A percentile compares a stretch with the other conserved stretches of the same genome.
Conservation (phyloP, 2,888 invertebrate genomes). For the Hofmannophila pseudospretella region DNA sequence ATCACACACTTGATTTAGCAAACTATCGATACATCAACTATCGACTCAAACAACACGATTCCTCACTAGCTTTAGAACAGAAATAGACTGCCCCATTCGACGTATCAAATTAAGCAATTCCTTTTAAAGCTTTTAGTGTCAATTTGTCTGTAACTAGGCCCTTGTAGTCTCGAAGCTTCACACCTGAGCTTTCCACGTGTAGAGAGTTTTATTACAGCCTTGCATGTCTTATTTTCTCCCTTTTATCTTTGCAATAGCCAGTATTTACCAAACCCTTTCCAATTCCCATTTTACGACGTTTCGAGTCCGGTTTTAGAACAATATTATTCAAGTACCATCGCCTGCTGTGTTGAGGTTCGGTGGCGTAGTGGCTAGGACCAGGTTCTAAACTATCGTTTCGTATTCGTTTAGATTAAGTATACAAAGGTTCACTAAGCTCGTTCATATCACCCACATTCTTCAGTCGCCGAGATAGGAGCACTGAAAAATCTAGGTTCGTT, state of each 20-base stretch:
- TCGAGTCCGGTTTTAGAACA: slow-evolving; percentile 6
- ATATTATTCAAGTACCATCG: slow-evolving; percentile 3
- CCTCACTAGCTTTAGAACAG: no score
- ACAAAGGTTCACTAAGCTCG: no score
- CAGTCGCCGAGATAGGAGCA: neutral
- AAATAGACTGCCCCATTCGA: no score
- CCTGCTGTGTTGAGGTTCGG: slow-evolving; percentile 1
- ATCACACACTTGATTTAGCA: no score
- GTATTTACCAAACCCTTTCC: slow-evolving; percentile 14
- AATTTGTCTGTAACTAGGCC: neutral
- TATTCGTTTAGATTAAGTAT: no score
- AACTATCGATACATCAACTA: no score
- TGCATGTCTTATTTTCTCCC: slow-evolving; percentile 15
- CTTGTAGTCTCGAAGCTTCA: slow-evolving; percentile 8
- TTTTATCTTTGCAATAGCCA: slow-evolving; percentile 13
- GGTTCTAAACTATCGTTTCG: no score
- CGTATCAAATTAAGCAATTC: neutral
- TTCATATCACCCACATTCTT: no score
- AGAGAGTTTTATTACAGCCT: slow-evolving; percentile 16
- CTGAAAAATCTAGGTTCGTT: neutral
- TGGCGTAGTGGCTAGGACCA: no score
- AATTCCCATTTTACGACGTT: slow-evolving; percentile 14
- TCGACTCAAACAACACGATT: no score
- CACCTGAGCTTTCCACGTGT: slow-evolving; percentile 16
- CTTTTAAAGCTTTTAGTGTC: neutral